phyloP scores from a whole-genome alignment of 1,140 invertebrate genomes.

The Calliphora vicina region DNA sequence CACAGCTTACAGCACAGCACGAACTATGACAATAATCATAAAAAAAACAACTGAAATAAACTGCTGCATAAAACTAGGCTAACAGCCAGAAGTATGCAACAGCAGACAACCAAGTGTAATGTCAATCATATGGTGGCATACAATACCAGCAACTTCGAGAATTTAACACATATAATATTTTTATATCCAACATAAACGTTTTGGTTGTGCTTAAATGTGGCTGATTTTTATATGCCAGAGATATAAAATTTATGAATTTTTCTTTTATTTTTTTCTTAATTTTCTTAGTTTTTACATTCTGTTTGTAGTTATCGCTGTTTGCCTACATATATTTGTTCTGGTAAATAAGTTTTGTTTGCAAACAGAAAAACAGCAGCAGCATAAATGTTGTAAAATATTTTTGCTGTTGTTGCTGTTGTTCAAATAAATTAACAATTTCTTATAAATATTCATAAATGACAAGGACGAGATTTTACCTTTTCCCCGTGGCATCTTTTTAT shows the following conservation, averaged over 20 bases:
- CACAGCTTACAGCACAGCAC: not conserved
- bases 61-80: not conserved
- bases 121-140: not conserved
- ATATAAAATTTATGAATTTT: not conserved
- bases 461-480: not conserved
- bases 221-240: not conserved
- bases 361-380: no score
- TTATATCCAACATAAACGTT: not conserved
- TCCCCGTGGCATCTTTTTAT: no score
- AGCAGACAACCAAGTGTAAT: not conserved
- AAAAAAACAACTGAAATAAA: no score
- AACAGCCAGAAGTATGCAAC: constrained; percentile 1
- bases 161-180: not conserved
- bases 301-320: not conserved
- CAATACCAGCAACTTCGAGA: not conserved
- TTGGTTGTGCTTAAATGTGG: not conserved
- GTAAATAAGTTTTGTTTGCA: not conserved
- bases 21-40: not conserved
- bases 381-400: not conserved
- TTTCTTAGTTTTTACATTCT: not conserved
- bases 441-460: not conserved
- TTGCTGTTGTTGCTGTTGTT: not conserved
- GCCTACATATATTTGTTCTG: not conserved
- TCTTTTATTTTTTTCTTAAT: not conserved
- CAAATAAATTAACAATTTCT: not conserved